Conservation (phyloP, 2,888 invertebrate species). For the Rhagium mordax region DNA sequence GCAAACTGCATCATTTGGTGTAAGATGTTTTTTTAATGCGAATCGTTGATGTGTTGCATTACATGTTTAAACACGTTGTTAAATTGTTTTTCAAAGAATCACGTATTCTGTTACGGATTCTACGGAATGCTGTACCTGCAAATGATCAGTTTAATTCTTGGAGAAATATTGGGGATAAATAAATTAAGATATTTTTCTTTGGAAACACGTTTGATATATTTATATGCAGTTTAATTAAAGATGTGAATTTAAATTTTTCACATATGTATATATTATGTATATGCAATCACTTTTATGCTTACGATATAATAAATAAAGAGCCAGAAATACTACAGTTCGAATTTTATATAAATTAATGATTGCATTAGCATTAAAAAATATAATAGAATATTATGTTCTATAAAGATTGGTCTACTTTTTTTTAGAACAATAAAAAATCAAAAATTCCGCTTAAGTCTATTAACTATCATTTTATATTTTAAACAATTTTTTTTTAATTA, state of each 20-base stretch:
- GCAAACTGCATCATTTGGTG: slow-evolving; percentile 4
- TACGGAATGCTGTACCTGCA: slow-evolving; percentile 17
- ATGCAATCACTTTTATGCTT: background rate
- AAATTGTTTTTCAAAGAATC: slow-evolving; percentile 9
- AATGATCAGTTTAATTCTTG: slow-evolving; percentile 11
- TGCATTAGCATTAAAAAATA: too few species aligned
- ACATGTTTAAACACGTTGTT: slow-evolving; percentile 27
- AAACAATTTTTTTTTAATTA: too few species aligned
- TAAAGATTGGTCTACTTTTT: too few species aligned
- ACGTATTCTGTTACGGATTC: slow-evolving; percentile 20
- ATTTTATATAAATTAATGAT: too few species aligned
- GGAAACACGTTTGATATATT: background rate
- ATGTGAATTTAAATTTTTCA: background rate
- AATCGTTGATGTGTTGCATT: slow-evolving; percentile 4
- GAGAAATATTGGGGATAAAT: background rate
- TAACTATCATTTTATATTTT: too few species aligned
- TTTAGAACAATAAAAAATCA: too few species aligned
- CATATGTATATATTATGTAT: background rate
- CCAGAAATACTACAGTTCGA: too few species aligned
- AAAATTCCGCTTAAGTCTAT: too few species aligned
- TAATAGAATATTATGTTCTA: too few species aligned
- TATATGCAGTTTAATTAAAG: background rate
- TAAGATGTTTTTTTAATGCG: slow-evolving; percentile 7
- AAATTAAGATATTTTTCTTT: background rate
- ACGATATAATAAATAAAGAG: too few species aligned